Percentiles rank a stretch among this genome's conserved stretches.
phyloP scores from a whole-genome alignment of 2,888 invertebrate species.

The Drosophila nigricruria region DNA sequence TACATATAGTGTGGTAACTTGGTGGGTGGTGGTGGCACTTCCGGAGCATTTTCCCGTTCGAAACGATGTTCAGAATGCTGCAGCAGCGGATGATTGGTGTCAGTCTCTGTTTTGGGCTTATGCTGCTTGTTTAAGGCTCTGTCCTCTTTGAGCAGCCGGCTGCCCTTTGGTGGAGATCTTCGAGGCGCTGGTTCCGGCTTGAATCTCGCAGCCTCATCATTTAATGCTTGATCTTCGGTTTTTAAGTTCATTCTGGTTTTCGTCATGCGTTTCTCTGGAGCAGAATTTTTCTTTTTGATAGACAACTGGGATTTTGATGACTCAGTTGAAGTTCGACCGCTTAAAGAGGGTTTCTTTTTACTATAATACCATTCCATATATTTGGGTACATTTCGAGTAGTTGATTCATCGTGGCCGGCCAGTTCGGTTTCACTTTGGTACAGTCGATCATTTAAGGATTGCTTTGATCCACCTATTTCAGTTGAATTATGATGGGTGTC shows the following conservation, averaged over 20 bases:
- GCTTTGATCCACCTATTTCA: conserved; percentile 83
- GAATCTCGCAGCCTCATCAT: conserved; percentile 85
- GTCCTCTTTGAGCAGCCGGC: conserved; percentile 84
- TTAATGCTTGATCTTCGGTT: conserved; percentile 65
- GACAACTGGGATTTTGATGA: conserved; percentile 67
- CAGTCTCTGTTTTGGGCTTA: conserved; percentile 85
- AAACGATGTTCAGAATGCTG: conserved; percentile 93
- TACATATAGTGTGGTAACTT: conserved; percentile 88
- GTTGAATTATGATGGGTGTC: conserved; percentile 78
- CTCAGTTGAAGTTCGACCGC: conserved; percentile 78
- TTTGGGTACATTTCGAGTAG: conserved; percentile 87
- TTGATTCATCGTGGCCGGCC: conserved; percentile 69
- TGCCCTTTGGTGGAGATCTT: conserved; percentile 83
- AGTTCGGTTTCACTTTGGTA: conserved; percentile 85
- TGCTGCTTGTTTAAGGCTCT: conserved; percentile 87
- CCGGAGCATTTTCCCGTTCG: conserved; percentile 87
- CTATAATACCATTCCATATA: conserved; percentile 92
- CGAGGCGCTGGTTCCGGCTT: conserved; percentile 86
- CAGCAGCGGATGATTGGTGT: conserved; percentile 89
- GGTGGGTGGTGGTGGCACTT: conserved; percentile 86
- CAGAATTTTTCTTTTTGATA: conserved; percentile 59
- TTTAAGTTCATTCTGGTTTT: conserved; percentile 82
- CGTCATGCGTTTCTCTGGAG: conserved; percentile 74
- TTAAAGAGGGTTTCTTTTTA: conserved; percentile 86
- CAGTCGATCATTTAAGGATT: conserved; percentile 61